phyloP scores from a whole-genome alignment of 2,113 vertebrate genomes.

The Clarias gariepinus region DNA sequence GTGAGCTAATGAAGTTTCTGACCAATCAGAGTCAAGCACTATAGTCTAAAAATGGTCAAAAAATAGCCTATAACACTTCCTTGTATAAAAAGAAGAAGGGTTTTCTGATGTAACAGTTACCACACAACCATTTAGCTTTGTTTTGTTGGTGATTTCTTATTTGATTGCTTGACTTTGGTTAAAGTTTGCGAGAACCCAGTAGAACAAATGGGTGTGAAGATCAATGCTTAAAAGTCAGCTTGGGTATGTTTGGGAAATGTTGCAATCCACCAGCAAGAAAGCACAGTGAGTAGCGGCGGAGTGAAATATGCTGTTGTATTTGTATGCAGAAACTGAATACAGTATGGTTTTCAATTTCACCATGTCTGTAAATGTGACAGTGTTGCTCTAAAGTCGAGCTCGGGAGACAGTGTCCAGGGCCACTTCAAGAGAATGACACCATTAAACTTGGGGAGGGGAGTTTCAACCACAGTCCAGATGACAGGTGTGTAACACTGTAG shows the following conservation, averaged over 20 bases:
- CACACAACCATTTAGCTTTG: background rate
- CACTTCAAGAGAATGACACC: slow-evolving; percentile 44
- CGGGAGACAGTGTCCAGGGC: slow-evolving; percentile 49
- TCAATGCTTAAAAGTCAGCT: slow-evolving; percentile 27
- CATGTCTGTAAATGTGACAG: slow-evolving; percentile 53
- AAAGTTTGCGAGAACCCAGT: slow-evolving; percentile 33
- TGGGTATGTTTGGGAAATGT: background rate
- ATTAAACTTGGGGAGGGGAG: slow-evolving; percentile 46
- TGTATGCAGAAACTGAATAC: slow-evolving; percentile 30
- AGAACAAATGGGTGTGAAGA: slow-evolving; percentile 4
- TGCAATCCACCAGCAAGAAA: background rate
- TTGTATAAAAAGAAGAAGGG: background rate
- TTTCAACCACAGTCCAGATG: slow-evolving; percentile 39
- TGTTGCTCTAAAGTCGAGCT: slow-evolving; percentile 46
- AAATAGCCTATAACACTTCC: no score
- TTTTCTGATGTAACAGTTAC: background rate
- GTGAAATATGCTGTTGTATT: slow-evolving; percentile 17
- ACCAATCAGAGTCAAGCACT: no score
- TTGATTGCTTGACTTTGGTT: slow-evolving; percentile 48
- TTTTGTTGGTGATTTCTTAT: slow-evolving; percentile 18
- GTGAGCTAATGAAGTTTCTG: no score
- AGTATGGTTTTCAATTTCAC: slow-evolving; percentile 13
- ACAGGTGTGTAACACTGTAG: slow-evolving; percentile 36
- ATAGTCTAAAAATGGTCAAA: no score
- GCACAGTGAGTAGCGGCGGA: background rate